Conservation (phyloP, 1,140 invertebrate species). For the Gonioctena quinquepunctata region DNA sequence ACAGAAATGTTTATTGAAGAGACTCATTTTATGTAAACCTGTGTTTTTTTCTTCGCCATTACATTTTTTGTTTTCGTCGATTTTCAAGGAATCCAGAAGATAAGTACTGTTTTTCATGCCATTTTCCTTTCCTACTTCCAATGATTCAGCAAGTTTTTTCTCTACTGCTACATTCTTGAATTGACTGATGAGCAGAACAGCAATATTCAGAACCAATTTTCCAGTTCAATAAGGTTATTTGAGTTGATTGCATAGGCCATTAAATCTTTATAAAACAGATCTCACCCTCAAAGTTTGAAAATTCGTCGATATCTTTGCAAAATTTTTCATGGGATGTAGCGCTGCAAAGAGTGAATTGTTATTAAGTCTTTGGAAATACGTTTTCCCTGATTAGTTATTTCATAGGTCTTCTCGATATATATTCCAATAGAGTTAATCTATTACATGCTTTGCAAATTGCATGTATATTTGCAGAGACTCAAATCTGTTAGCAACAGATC, state of each 20-base stretch:
- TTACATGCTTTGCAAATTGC: slow-evolving; percentile 18
- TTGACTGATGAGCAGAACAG: background rate
- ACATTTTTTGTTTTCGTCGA: too few relatives aligned
- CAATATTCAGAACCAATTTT: background rate
- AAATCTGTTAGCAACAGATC: slow-evolving; percentile 13
- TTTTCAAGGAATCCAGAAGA: too few relatives aligned
- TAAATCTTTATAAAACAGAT: slow-evolving; percentile 3
- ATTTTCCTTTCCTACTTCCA: too few relatives aligned
- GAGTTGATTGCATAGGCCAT: background rate
- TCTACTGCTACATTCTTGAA: background rate
- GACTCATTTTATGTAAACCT: background rate
- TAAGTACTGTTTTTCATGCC: too few relatives aligned
- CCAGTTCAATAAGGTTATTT: background rate
- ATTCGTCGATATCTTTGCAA: slow-evolving; percentile 10
- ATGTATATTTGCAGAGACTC: slow-evolving; percentile 22
- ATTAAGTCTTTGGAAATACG: background rate
- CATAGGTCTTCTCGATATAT: slow-evolving; percentile 1
- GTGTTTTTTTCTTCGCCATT: background rate
- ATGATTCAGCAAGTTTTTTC: background rate
- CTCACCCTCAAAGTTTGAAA: background rate
- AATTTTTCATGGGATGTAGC: slow-evolving; percentile 21
- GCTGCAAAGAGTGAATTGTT: slow-evolving; percentile 11
- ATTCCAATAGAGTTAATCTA: slow-evolving; percentile 9
- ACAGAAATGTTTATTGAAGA: slow-evolving; percentile 1
- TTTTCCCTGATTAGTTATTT: background rate